phyloP scores from a whole-genome alignment of 1,140 invertebrate genomes.

The Gonioctena quinquepunctata region DNA sequence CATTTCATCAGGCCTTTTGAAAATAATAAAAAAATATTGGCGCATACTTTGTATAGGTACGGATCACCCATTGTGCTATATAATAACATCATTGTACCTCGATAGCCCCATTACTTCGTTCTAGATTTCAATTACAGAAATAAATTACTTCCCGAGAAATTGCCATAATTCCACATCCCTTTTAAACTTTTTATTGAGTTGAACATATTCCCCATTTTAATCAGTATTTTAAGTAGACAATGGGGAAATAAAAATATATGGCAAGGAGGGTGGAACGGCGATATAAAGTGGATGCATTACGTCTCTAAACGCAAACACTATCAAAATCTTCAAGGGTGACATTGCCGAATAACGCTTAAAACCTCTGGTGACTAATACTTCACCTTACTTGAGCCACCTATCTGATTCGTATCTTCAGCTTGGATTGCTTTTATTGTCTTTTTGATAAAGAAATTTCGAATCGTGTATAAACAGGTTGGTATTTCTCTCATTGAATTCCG shows the following conservation, averaged over 20 bases:
- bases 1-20: too few species aligned
- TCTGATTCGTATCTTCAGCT: neutral
- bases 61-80: too few species aligned
- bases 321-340: slow-evolving; percentile 17
- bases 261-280: slow-evolving; percentile 32
- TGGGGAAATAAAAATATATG: slow-evolving; percentile 56
- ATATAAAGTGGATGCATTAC: slow-evolving; percentile 14
- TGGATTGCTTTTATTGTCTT: too few species aligned
- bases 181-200: slow-evolving; percentile 50
- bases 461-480: too few species aligned
- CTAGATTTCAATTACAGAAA: slow-evolving; percentile 29
- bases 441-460: too few species aligned
- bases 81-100: too few species aligned
- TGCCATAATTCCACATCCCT: neutral
- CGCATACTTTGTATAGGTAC: too few species aligned
- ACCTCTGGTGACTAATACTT: neutral
- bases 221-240: slow-evolving; percentile 55
- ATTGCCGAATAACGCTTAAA: slow-evolving; percentile 20
- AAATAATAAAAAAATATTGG: too few species aligned
- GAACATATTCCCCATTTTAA: slow-evolving; percentile 54
- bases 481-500: too few species aligned
- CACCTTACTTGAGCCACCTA: neutral
- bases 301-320: slow-evolving; percentile 8
- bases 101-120: too few species aligned
- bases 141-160: slow-evolving; percentile 32